Percentiles rank a stretch among this genome's conserved stretches.
These are phyloP conservation scores for Stichodactyla mertensii DNA, from an alignment of 64 coral and sea anemone species.

Conservation along the genomic window DNA sequence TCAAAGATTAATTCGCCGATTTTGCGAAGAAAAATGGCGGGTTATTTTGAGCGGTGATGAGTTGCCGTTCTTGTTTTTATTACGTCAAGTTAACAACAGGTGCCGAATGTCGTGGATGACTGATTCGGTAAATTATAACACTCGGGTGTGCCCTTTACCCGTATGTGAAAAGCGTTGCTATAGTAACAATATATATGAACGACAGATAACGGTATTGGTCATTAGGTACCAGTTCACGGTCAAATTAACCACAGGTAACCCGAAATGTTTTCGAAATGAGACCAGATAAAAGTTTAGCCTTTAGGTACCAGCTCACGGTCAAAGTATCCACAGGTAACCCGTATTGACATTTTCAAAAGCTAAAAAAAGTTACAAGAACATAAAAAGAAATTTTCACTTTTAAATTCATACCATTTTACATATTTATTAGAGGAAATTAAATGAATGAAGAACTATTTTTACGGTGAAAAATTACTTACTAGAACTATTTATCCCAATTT, in stretches of 20 bases:
- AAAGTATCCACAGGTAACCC: background rate
- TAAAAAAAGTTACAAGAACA: too few species aligned
- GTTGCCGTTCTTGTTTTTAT: conserved; percentile 2
- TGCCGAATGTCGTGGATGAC: background rate
- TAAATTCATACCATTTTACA: too few species aligned
- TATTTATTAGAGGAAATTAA: too few species aligned
- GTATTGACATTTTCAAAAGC: too few species aligned
- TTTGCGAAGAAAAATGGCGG: background rate
- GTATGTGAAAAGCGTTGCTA: conserved; percentile 6
- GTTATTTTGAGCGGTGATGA: conserved; percentile 9
- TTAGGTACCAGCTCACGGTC: conserved; percentile 7
- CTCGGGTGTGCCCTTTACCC: background rate
- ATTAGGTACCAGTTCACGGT: conserved; percentile 4
- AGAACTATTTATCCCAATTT: too few species aligned
- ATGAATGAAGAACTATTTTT: too few species aligned
- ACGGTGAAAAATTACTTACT: too few species aligned
- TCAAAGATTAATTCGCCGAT: background rate
- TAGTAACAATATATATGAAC: background rate
- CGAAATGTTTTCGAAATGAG: background rate
- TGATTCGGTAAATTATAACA: conserved; percentile 22
- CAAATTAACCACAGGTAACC: background rate
- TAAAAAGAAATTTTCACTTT: too few species aligned
- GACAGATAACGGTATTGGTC: background rate
- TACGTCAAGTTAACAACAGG: conserved; percentile 20
- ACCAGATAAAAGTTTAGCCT: background rate